A percentile compares a stretch with the other conserved stretches of the same genome.
phyloP scores from a whole-genome alignment of 2,113 vertebrate genomes.

The Lepisosteus osseus region DNA sequence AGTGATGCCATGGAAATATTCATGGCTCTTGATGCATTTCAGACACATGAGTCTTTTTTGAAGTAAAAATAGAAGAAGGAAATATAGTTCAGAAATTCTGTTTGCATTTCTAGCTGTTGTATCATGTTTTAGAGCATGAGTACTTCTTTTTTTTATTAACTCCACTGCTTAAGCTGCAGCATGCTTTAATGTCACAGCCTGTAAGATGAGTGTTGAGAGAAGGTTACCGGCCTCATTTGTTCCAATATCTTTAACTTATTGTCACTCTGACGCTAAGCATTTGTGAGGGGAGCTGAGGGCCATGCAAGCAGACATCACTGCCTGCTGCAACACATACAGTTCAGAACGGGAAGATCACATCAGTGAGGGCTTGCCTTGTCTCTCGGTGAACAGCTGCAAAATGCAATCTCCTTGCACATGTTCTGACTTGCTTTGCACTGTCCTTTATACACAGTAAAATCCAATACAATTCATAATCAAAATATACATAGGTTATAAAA shows the following conservation, averaged over 20 bases:
- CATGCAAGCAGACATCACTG: not conserved
- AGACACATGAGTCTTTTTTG: no score
- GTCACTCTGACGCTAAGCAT: conserved; percentile 8
- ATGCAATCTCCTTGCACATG: not conserved
- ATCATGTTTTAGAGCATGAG: not conserved
- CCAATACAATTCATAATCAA: not conserved
- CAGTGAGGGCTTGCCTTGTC: not conserved
- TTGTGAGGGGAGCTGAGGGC: conserved; percentile 8
- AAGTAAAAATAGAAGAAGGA: conserved; percentile 30
- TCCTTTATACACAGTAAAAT: not conserved
- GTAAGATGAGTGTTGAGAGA: not conserved
- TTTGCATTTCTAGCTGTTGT: not conserved
- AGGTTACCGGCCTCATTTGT: not conserved
- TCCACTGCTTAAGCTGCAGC: not conserved
- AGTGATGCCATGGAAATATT: no score
- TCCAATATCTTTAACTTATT: not conserved
- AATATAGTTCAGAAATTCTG: conserved; percentile 27
- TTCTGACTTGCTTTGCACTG: not conserved
- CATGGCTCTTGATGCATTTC: no score
- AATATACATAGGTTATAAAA: no score
- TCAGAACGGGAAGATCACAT: not conserved
- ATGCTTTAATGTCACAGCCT: not conserved
- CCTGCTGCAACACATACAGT: conserved; percentile 2
- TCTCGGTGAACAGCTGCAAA: not conserved
- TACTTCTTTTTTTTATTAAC: not conserved